phyloP scores from a whole-genome alignment of 2,888 invertebrate genomes.

The Steinernema carpocapsae region DNA sequence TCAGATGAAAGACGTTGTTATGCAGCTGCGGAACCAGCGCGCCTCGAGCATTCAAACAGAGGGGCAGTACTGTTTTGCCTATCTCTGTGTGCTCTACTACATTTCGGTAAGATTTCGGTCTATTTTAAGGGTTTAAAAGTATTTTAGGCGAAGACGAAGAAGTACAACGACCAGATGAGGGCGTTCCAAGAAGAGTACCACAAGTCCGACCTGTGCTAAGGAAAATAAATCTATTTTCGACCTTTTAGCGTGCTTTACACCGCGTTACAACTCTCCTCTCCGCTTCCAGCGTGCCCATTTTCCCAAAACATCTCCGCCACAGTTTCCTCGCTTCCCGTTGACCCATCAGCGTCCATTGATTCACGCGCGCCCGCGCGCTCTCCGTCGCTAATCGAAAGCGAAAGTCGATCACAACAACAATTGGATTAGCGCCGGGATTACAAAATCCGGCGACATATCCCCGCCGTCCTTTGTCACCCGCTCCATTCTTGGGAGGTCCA shows the following conservation, averaged over 20 bases:
- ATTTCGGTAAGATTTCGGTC: background rate
- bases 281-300: background rate
- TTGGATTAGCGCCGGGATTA: constrained; percentile 18
- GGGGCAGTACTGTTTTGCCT: background rate
- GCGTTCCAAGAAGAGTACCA: background rate
- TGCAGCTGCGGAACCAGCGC: background rate
- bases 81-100: background rate
- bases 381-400: constrained; percentile 5
- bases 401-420: constrained; percentile 22
- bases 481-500: background rate
- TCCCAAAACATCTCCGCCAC: background rate
- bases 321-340: background rate
- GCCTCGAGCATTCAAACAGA: background rate
- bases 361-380: background rate
- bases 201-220: too few species aligned
- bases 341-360: background rate
- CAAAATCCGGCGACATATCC: background rate
- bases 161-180: background rate
- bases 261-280: too few species aligned
- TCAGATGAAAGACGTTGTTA: background rate
- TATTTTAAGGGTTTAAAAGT: background rate
- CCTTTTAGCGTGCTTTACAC: too few species aligned
- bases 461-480: too few species aligned
- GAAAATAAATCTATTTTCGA: too few species aligned
- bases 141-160: background rate